A percentile compares a stretch with the other conserved stretches of the same genome.
phyloP scores from a whole-genome alignment of 2,888 invertebrate species.

The Synanthedon vespiformis region DNA sequence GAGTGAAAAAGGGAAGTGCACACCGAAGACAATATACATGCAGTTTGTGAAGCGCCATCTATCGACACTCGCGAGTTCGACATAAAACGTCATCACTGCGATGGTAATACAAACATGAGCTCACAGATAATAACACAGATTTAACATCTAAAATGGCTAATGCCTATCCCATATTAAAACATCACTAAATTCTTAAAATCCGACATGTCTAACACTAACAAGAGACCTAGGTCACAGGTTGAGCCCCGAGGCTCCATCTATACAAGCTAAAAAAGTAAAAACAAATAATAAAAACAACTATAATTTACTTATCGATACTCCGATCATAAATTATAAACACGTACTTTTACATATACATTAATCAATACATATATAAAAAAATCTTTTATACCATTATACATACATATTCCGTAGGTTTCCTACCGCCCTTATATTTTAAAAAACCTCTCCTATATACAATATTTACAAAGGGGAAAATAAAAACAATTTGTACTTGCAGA shows the following conservation, averaged over 20 bases:
- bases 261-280: slow-evolving; percentile 45
- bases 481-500: slow-evolving; percentile 72
- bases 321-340: slow-evolving; percentile 54
- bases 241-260: slow-evolving; percentile 26
- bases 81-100: neutral
- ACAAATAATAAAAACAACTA: slow-evolving; percentile 63
- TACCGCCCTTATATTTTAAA: slow-evolving; percentile 34
- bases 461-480: slow-evolving; percentile 67
- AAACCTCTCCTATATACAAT: slow-evolving; percentile 59
- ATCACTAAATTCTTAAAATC: slow-evolving; percentile 32
- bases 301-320: slow-evolving; percentile 56
- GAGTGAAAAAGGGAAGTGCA: too few relatives aligned
- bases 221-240: slow-evolving; percentile 31
- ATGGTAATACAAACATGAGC: slow-evolving; percentile 11
- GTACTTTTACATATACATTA: slow-evolving; percentile 54
- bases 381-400: slow-evolving; percentile 46
- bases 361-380: slow-evolving; percentile 58
- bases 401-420: slow-evolving; percentile 37
- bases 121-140: slow-evolving; percentile 37
- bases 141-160: slow-evolving; percentile 50
- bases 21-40: too few relatives aligned
- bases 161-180: slow-evolving; percentile 27
- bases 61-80: too few relatives aligned
- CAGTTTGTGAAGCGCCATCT: too few relatives aligned
- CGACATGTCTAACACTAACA: slow-evolving; percentile 41